Conservation (phyloP, 2,797 vertebrate genomes). For the Bucorvus abyssinicus region DNA sequence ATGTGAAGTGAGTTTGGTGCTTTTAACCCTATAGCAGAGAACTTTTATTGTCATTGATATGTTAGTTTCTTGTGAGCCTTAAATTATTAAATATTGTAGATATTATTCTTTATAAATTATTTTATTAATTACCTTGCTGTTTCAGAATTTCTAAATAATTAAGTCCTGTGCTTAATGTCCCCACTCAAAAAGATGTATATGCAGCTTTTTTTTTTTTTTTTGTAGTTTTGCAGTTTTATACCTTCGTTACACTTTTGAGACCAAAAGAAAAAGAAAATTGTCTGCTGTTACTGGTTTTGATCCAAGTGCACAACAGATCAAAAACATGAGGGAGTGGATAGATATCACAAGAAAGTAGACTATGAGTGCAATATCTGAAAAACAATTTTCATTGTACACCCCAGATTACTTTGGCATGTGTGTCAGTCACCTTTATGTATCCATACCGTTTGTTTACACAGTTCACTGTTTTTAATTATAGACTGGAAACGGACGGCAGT, state of each 20-base stretch:
- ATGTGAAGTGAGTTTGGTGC: slow-evolving; percentile 66
- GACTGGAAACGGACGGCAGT: not conserved
- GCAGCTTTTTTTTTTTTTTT: not conserved
- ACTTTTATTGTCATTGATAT: slow-evolving; percentile 45
- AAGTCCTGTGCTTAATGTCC: slow-evolving; percentile 42
- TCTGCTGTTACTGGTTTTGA: slow-evolving; percentile 21
- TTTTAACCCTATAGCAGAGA: slow-evolving; percentile 64
- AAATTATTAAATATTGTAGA: slow-evolving; percentile 68
- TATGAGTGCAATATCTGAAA: not conserved
- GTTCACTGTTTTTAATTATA: not conserved
- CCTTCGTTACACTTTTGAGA: not conserved
- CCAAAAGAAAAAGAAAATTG: not conserved
- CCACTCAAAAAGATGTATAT: slow-evolving; percentile 1
- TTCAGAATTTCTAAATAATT: slow-evolving; percentile 29
- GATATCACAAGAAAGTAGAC: not conserved
- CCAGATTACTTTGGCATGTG: not conserved
- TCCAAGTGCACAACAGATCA: slow-evolving; percentile 57
- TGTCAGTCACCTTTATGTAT: not conserved
- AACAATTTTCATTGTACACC: not conserved
- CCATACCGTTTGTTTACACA: not conserved
- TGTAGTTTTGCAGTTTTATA: not conserved
- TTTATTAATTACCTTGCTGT: slow-evolving; percentile 43
- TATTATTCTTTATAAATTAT: slow-evolving; percentile 61
- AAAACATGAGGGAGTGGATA: not conserved
- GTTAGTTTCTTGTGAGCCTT: slow-evolving; percentile 73